Percentiles rank a stretch among this genome's conserved stretches.
phyloP scores from a whole-genome alignment of 2,113 vertebrate species.

The Sinocyclocheilus anophthalmus region DNA sequence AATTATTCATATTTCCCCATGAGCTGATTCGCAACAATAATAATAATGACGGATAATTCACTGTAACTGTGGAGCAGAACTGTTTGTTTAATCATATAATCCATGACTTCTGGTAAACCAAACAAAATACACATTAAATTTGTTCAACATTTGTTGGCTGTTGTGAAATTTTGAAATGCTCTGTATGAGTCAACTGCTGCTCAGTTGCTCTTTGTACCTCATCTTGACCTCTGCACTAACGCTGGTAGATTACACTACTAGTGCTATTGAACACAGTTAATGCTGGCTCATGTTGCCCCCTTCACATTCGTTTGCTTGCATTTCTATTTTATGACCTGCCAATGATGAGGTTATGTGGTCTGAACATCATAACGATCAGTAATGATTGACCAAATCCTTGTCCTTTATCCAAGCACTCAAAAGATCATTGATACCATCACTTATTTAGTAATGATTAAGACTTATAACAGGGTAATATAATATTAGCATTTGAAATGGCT shows the following conservation, averaged over 20 bases:
- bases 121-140: background rate
- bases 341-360: background rate
- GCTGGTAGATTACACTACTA: background rate
- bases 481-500: background rate
- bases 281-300: background rate
- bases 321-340: conserved; percentile 30
- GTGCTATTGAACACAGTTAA: too few species aligned
- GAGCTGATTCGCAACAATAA: too few species aligned
- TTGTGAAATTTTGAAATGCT: conserved; percentile 32
- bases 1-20: too few species aligned
- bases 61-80: background rate
- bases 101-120: background rate
- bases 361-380: background rate
- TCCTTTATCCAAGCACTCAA: too few species aligned
- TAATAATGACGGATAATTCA: background rate
- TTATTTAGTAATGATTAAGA: background rate
- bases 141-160: background rate
- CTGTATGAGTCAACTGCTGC: background rate
- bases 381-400: conserved; percentile 22
- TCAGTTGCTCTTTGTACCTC: conserved; percentile 34
- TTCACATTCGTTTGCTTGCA: background rate
- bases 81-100: background rate
- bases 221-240: background rate
- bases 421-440: background rate
- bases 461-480: background rate